Evolutionary conservation across 2,797 vertebrate species (phyloP).

Genomic region (Myotis findleyi): DNA sequence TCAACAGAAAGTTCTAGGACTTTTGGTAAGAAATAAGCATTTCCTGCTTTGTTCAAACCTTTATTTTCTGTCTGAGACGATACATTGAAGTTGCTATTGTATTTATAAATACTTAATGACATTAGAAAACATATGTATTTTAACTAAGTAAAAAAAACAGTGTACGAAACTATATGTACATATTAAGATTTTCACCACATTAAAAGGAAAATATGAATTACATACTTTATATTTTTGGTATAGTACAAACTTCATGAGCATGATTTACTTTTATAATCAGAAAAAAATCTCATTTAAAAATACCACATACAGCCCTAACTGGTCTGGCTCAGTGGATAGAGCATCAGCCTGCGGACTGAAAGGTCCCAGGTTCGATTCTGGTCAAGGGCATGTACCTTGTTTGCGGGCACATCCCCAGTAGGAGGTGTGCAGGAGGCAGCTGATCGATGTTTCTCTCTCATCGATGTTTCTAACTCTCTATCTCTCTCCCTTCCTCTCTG

Average conservation of each 20-base stretch:
- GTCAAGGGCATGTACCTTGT: no score
- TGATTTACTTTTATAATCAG: slow-evolving; percentile 40
- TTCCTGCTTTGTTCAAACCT: slow-evolving; percentile 45
- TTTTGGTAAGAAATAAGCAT: slow-evolving; percentile 92
- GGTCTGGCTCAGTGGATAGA: no score
- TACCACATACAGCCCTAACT: background rate
- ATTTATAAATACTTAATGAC: slow-evolving; percentile 36
- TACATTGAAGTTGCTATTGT: slow-evolving; percentile 17
- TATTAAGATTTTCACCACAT: slow-evolving; percentile 3
- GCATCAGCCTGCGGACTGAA: no score
- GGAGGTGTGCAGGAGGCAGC: no score
- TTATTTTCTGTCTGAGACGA: background rate
- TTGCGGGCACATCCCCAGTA: no score
- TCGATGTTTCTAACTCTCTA: no score
- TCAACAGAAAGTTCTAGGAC: slow-evolving; percentile 98
- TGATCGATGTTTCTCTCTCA: no score
- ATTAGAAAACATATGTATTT: background rate
- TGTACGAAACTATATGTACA: background rate
- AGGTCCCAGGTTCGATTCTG: no score
- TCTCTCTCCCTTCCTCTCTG: no score
- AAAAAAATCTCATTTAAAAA: background rate
- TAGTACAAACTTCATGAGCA: background rate
- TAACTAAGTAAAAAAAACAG: slow-evolving; percentile 22
- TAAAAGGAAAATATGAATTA: slow-evolving; percentile 31
- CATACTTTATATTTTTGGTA: background rate